These are phyloP conservation scores for Carcharodon carcharias DNA, from an alignment of 2,797 vertebrate species.

Conservation along the genomic window DNA sequence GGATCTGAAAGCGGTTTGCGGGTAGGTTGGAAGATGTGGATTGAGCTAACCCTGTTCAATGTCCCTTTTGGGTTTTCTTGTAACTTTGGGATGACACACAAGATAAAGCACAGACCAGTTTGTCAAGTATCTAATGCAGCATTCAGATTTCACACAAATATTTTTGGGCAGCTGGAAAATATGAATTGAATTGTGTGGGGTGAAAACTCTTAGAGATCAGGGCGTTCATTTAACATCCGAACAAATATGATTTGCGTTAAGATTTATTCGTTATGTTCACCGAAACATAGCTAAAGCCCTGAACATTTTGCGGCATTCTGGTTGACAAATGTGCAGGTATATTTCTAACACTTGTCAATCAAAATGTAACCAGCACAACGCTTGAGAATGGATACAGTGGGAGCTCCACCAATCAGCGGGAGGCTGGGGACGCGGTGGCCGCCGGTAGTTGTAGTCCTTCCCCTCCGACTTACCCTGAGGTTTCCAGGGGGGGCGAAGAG, in stretches of 20 bases:
- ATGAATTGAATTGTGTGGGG: background rate
- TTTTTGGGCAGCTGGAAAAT: background rate
- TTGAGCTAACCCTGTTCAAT: background rate
- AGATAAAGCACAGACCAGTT: background rate
- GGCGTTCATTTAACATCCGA: background rate
- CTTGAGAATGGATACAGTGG: background rate
- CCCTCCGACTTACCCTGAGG: rapidly evolving
- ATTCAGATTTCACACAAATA: background rate
- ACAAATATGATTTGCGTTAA: background rate
- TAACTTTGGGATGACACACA: background rate
- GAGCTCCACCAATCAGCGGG: background rate
- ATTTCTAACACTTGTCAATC: background rate
- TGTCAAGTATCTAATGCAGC: background rate
- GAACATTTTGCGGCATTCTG: background rate
- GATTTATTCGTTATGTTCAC: background rate
- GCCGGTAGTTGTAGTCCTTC: background rate
- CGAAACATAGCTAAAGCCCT: background rate
- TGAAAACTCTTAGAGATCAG: background rate
- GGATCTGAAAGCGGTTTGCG: background rate
- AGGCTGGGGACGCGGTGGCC: background rate
- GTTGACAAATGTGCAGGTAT: too few species aligned
- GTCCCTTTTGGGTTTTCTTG: background rate
- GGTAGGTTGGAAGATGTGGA: background rate
- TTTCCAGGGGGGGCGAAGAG: too few species aligned
- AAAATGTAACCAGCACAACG: background rate